A percentile compares a stretch with the other conserved stretches of the same genome.
Evolutionary conservation across 1,140 invertebrate genomes (phyloP).

Genomic region (Leucophenga varia): DNA sequence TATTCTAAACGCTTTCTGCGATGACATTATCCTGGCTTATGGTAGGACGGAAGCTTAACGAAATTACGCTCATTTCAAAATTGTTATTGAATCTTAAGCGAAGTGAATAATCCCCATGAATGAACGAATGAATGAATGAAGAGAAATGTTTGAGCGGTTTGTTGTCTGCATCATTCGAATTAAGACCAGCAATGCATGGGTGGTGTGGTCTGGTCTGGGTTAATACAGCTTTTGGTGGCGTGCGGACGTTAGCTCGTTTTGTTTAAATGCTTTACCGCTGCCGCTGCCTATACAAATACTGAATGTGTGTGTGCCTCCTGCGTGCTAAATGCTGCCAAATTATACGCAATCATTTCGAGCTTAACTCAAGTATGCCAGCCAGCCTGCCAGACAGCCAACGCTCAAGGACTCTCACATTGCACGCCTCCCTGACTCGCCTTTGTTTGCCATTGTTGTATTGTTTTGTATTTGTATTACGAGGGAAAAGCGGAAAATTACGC

Average conservation of each 20-base stretch:
- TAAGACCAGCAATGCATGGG: background rate
- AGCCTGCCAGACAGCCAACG: slow-evolving; percentile 22
- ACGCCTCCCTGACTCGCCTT: too few relatives aligned
- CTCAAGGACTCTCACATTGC: too few relatives aligned
- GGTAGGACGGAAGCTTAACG: slow-evolving; percentile 21
- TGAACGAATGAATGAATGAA: slow-evolving; percentile 38
- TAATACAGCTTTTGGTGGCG: slow-evolving; percentile 2
- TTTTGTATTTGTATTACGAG: too few relatives aligned
- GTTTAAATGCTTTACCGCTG: background rate
- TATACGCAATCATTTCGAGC: slow-evolving; percentile 44
- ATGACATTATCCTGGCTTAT: slow-evolving; percentile 39
- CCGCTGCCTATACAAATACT: background rate
- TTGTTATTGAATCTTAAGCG: slow-evolving; percentile 47
- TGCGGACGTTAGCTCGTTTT: background rate
- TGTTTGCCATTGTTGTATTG: too few relatives aligned
- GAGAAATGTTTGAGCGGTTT: slow-evolving; percentile 22
- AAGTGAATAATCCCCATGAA: slow-evolving; percentile 50
- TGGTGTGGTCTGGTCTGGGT: background rate
- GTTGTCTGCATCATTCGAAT: too few relatives aligned
- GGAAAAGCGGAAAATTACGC: too few relatives aligned
- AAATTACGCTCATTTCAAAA: slow-evolving; percentile 48
- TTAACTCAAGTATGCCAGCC: slow-evolving; percentile 35
- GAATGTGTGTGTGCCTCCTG: background rate
- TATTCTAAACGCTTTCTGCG: slow-evolving; percentile 25
- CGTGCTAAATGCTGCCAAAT: slow-evolving; percentile 40